phyloP scores from a whole-genome alignment of 2,888 invertebrate genomes.

The Trisateles emortualis region DNA sequence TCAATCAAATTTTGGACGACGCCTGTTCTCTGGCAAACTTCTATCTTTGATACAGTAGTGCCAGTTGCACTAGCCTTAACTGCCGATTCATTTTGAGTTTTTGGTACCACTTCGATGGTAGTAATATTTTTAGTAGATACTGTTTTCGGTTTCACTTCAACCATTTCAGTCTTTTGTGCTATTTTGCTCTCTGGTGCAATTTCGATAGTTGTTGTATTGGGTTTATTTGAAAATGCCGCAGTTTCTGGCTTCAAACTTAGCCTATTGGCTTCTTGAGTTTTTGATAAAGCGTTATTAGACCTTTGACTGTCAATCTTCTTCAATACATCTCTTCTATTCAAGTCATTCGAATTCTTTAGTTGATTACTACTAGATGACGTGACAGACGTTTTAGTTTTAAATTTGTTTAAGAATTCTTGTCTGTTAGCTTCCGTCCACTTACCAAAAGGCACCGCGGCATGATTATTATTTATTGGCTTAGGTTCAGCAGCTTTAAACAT shows the following conservation, averaged over 20 bases:
- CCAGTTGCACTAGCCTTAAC: constrained; percentile 3
- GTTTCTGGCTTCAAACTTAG: constrained; percentile 63
- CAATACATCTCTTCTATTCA: constrained; percentile 78
- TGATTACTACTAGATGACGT: constrained; percentile 71
- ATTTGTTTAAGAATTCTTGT: constrained; percentile 78
- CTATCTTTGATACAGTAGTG: constrained; percentile 45
- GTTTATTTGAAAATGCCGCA: constrained; percentile 67
- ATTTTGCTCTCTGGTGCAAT: constrained; percentile 43
- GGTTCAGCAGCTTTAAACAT: constrained; percentile 33
- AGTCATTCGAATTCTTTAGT: constrained; percentile 79
- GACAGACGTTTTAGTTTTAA: constrained; percentile 70
- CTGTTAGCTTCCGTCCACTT: constrained; percentile 82
- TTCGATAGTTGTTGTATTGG: constrained; percentile 46
- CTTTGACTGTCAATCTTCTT: constrained; percentile 80
- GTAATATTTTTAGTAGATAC: not conserved
- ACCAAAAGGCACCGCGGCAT: constrained; percentile 78
- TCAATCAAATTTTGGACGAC: constrained; percentile 78
- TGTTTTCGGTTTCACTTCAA: constrained; percentile 21
- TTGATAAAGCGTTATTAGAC: constrained; percentile 62
- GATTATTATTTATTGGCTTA: constrained; percentile 67
- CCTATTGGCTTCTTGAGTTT: constrained; percentile 66
- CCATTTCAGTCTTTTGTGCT: constrained; percentile 37
- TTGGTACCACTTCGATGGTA: constrained; percentile 9
- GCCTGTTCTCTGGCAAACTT: constrained; percentile 59
- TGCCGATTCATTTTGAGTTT: constrained; percentile 18